phyloP scores from a whole-genome alignment of 2,797 vertebrate genomes.

The Tadarida brasiliensis region DNA sequence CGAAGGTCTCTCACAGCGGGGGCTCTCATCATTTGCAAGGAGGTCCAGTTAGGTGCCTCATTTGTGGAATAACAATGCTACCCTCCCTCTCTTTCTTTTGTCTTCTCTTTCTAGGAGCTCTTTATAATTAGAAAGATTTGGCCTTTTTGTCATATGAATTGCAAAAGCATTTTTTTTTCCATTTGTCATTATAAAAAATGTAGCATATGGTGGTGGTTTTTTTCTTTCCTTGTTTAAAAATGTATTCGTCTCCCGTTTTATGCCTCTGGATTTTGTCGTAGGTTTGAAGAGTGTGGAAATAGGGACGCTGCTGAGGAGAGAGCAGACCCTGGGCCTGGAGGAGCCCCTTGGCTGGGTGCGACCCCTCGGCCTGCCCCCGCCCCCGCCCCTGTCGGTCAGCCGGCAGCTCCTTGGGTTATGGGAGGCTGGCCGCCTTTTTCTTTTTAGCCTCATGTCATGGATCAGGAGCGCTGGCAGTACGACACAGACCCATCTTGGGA shows the following conservation, averaged over 20 bases:
- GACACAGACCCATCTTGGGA: not conserved
- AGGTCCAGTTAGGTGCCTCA: not conserved
- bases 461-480: not conserved
- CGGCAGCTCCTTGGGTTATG: too few relatives aligned
- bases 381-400: fast-evolving
- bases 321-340: not conserved
- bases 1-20: not conserved
- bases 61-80: not conserved
- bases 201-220: not conserved
- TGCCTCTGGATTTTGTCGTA: not conserved
- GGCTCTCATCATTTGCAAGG: not conserved
- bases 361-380: fast-evolving
- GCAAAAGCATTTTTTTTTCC: not conserved
- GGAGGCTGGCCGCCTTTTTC: not conserved
- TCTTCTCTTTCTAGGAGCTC: not conserved
- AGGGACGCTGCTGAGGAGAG: too few relatives aligned
- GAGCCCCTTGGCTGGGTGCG: not conserved
- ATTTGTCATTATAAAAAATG: not conserved
- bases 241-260: not conserved
- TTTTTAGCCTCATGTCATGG: not conserved
- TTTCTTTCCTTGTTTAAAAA: not conserved
- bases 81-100: not conserved
- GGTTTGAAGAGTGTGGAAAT: not conserved
- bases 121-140: not conserved
- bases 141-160: not conserved